phyloP scores from a whole-genome alignment of 2,113 vertebrate species.

The Malurus alboscapulatus region DNA sequence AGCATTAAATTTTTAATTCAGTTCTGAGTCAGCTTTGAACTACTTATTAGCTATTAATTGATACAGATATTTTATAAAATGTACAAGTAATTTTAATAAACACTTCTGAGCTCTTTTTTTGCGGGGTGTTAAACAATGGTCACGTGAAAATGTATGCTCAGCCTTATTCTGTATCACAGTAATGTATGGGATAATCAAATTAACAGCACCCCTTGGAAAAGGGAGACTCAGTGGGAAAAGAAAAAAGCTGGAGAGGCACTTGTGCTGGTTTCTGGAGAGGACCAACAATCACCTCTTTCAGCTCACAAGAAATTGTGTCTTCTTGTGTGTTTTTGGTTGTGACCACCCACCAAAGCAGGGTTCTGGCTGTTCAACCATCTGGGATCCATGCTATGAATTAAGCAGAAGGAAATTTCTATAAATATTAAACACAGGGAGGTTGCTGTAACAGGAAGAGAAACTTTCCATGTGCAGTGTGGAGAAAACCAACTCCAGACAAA shows the following conservation, averaged over 20 bases:
- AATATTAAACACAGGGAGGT: not conserved
- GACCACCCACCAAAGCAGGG: not conserved
- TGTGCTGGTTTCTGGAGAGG: not conserved
- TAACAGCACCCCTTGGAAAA: not conserved
- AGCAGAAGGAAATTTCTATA: not conserved
- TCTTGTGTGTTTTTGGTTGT: not conserved
- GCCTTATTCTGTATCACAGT: not conserved
- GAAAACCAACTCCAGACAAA: not conserved
- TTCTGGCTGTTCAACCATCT: not conserved
- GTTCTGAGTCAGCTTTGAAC: not conserved
- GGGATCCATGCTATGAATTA: not conserved
- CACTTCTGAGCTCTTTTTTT: not conserved
- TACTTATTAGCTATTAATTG: constrained; percentile 16
- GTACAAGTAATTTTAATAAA: not conserved
- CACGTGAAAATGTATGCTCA: not conserved
- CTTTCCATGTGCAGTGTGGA: not conserved
- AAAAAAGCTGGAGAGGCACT: not conserved
- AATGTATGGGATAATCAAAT: not conserved
- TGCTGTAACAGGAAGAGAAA: not conserved
- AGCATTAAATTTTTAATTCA: constrained; percentile 33
- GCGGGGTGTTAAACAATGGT: not conserved
- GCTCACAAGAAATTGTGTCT: not conserved
- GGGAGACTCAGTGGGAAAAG: not conserved
- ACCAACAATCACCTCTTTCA: not conserved
- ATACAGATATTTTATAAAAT: not conserved